Evolutionary conservation across 2,888 invertebrate species (phyloP), one percentile per base, ranked within the genome.

Genomic region (Thecocarcelia acutangulata): DNA sequence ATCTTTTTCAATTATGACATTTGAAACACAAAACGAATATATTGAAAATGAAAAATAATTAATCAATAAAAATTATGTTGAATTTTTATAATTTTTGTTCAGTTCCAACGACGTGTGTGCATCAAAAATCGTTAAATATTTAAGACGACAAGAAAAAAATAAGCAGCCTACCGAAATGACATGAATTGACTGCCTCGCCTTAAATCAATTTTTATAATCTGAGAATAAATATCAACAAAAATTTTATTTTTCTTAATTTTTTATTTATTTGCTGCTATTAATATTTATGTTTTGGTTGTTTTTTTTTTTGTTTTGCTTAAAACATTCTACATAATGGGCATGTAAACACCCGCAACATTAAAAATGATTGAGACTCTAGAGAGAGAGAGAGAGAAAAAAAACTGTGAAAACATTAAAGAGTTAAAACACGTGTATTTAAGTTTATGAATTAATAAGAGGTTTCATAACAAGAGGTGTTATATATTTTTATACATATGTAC

Each of bases 181-280:
- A 78, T 66, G 58, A 48, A n/a, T 70, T 72, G 48, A 50, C 46
- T 72, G 81, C 81, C 81, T 78, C 81, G 73, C 81, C 81, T 82
- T 78, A 82, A 82, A 82, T 78, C 74, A 70, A 78, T 82, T 82
- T 82, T 74, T 73, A 24, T 74, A 77, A 82, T 82, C 81, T 82
- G 19, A 52, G 74, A 77, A 82, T 74, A 74, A 70, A 78, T 74
- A 82, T 82, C 81, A 21, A 33, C 40, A 72, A 48, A 48, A 17
- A 17, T 13, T 1, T 1, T 58, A 48, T 66, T 48, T 56, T 50
- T 42, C 13, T 24, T 24, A 50, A 33, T 56, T 50, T 66, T 15
- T 40, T 33, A 12, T 58, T 24, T 61, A 68, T 54, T 66, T 50
- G 19, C 42, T 50, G 50, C 52, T 68, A 24, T 76, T 68, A 33